Base-by-base conservation (phyloP, 2,797 vertebrate genomes). In the Sebastes oblongus region DNA sequence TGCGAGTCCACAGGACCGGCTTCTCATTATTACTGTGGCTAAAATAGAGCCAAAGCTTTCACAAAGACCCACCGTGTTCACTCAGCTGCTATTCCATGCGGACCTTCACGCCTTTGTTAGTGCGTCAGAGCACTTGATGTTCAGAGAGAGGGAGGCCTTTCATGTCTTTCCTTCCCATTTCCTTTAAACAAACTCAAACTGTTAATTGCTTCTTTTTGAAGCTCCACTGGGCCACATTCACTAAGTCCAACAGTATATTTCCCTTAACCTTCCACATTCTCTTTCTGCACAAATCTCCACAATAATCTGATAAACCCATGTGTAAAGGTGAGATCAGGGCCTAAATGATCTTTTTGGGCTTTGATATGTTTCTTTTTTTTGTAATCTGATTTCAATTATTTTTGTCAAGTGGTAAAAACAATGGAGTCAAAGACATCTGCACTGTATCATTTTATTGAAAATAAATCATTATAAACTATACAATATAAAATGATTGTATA, bases 21-120 rank as follows among this genome's bases (percentile, higher is more conserved):
- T 92, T 68, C 46, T 87, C 66, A 86, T 92, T 85, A 89, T 78
- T 85, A 59, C 69, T 30, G 71, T 30, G 68, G 70, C 68, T 29
- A 74, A 91, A 86, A 61, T 20, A 25, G 77, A 6, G 18, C 55
- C 72, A 81, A 27, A 55, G 78, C 71, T 72, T 83, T 70, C 70
- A 85, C 70, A 86, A 60, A 85, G 62, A 25, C 72, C 76, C 27
- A 62, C 72, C 62, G n/a, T 77, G 77, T 81, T 83, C 77, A 42
- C 68, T 83, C 64, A 58, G 59, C 62, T 67, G 25, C 66, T 70
- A 64, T 84, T 78, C 88, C 81, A 75, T 32, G 76, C 6, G 66
- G 84, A 85, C 73, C 84, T 72, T 66, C 25, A 24, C 34, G 68
- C 69, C 82, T 80, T 84, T 80, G 83, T 88, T 58, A 56, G 66